These are phyloP conservation scores for Bolborhynchus lineola DNA, from an alignment of 2,113 vertebrate species.

Conservation along the genomic window DNA sequence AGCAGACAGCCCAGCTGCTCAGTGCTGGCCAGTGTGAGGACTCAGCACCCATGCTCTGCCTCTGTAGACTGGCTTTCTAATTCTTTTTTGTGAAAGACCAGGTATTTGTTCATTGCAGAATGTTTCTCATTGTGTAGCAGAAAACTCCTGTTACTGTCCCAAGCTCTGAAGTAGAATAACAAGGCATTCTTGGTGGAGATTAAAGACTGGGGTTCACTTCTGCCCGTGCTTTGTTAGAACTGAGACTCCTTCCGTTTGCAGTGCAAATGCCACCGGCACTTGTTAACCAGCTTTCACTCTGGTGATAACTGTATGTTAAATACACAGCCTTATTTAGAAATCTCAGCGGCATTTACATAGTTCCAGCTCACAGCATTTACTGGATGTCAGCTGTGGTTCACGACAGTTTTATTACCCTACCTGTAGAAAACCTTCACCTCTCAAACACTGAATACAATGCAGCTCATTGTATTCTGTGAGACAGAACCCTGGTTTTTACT, in stretches of 20 bases:
- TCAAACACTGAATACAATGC: not conserved
- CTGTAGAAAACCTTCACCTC: slow-evolving; percentile 5
- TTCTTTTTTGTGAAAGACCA: not conserved
- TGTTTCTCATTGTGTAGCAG: not conserved
- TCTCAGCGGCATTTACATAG: slow-evolving; percentile 3
- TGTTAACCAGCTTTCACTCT: not conserved
- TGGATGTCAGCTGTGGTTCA: not conserved
- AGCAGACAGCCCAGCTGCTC: not conserved
- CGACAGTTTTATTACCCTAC: slow-evolving; percentile 21
- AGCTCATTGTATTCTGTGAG: not conserved
- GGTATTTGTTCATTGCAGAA: not conserved
- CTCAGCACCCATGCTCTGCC: not conserved
- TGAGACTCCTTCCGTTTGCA: not conserved
- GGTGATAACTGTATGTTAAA: not conserved
- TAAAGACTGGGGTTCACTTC: not conserved
- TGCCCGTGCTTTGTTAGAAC: not conserved
- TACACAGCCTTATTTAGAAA: not conserved
- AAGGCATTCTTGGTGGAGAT: not conserved
- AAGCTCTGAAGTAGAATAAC: not conserved
- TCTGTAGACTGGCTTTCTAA: not conserved
- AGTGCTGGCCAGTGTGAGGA: too few species aligned
- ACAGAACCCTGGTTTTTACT: not conserved
- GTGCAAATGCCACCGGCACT: not conserved
- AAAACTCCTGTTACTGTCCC: not conserved
- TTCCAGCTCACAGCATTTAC: not conserved